phyloP scores from a whole-genome alignment of 2,888 invertebrate species.

The Gymnosoma rotundatum region DNA sequence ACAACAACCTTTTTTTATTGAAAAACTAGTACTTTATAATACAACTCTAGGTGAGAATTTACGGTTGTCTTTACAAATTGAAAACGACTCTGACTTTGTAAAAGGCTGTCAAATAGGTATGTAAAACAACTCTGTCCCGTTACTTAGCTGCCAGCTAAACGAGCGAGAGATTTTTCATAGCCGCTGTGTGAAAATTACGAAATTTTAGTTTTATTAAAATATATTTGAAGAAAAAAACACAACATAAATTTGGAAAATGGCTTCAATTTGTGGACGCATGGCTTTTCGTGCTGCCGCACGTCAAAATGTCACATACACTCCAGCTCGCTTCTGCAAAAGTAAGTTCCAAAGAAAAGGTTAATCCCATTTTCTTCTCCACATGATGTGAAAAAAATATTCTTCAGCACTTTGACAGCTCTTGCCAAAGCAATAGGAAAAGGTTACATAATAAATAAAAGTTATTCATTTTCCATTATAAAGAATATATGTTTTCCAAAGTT shows the following conservation, averaged over 20 bases:
- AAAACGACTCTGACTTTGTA: slow-evolving; percentile 3
- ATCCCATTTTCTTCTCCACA: slow-evolving; percentile 21
- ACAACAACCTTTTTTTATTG: slow-evolving; percentile 11
- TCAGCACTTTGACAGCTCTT: slow-evolving; percentile 59
- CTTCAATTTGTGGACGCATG: slow-evolving; percentile 89
- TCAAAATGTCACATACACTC: slow-evolving; percentile 85
- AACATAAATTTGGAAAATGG: slow-evolving; percentile 84
- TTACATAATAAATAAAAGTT: slow-evolving; percentile 70
- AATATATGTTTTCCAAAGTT: slow-evolving; percentile 15
- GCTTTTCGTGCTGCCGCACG: slow-evolving; percentile 86
- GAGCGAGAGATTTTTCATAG: slow-evolving; percentile 72
- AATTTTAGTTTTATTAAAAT: slow-evolving; percentile 68
- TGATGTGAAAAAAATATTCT: slow-evolving; percentile 59
- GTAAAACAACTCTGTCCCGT: slow-evolving; percentile 52
- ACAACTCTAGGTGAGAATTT: background rate
- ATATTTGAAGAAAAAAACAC: slow-evolving; percentile 55
- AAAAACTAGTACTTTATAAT: background rate
- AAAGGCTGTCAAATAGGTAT: background rate
- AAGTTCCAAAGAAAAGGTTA: slow-evolving; percentile 80
- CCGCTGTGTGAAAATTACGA: slow-evolving; percentile 73
- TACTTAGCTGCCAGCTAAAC: slow-evolving; percentile 55
- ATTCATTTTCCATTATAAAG: slow-evolving; percentile 20
- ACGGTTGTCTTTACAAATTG: too few species aligned
- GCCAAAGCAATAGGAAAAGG: slow-evolving; percentile 30
- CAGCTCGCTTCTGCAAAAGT: slow-evolving; percentile 87